phyloP scores from a whole-genome alignment of 2,797 vertebrate genomes.

The Ctenosaura bakeri region DNA sequence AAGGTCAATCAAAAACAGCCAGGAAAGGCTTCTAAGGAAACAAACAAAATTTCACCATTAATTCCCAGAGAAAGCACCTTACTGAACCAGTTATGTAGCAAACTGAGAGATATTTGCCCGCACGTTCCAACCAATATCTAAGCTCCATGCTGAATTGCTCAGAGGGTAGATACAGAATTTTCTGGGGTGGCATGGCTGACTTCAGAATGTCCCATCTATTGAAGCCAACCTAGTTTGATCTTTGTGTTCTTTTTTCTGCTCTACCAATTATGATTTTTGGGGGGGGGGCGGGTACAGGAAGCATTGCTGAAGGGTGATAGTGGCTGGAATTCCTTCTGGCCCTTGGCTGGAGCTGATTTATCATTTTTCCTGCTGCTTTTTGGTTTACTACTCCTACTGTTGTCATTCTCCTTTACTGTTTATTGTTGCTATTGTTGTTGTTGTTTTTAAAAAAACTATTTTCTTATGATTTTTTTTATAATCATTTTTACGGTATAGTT shows the following conservation, averaged over 20 bases:
- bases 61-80: not conserved
- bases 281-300: not conserved
- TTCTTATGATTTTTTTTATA: not conserved
- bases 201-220: not conserved
- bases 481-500: not conserved
- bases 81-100: not conserved
- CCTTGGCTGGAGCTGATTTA: not conserved
- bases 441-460: not conserved
- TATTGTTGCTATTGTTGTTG: not conserved
- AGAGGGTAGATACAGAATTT: not conserved
- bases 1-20: not conserved
- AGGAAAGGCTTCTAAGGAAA: not conserved
- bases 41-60: not conserved
- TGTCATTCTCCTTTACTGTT: no score
- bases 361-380: not conserved
- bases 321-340: no score
- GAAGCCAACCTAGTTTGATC: not conserved
- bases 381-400: not conserved
- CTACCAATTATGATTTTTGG: not conserved
- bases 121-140: not conserved
- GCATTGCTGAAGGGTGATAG: not conserved
- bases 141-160: not conserved
- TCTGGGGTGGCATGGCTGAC: not conserved
- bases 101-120: not conserved
- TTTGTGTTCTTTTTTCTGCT: not conserved